These are phyloP conservation scores for Myiopsitta monachus DNA, from an alignment of 2,113 vertebrate species.

Conservation along the genomic window DNA sequence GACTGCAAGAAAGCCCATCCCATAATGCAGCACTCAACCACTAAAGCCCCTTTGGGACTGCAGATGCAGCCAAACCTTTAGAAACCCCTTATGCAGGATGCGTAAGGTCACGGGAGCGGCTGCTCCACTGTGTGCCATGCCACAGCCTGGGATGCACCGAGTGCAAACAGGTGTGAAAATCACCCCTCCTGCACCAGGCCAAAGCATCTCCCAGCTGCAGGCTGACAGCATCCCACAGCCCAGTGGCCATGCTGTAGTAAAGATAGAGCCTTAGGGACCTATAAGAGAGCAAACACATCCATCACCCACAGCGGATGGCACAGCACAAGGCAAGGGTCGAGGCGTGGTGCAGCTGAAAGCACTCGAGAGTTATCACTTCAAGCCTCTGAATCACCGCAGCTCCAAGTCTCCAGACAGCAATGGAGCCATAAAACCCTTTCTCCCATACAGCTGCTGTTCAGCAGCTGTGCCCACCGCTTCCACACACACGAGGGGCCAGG, in stretches of 20 bases:
- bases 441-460: neutral
- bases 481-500: rapidly evolving
- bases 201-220: neutral
- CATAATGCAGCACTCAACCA: rapidly evolving
- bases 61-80: neutral
- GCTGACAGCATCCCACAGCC: neutral
- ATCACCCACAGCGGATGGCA: rapidly evolving
- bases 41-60: neutral
- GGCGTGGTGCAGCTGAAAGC: neutral
- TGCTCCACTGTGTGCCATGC: rapidly evolving
- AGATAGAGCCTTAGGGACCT: neutral
- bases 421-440: neutral
- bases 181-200: neutral
- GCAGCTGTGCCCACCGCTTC: neutral
- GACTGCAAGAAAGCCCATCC: neutral
- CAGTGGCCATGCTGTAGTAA: rapidly evolving
- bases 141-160: neutral
- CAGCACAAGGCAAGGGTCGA: rapidly evolving
- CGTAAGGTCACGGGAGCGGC: neutral
- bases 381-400: neutral
- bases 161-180: neutral
- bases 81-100: neutral
- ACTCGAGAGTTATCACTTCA: rapidly evolving
- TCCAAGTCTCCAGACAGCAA: neutral
- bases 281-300: neutral